Base-by-base conservation (phyloP, 2,797 vertebrate genomes). In the Acrocephalus scirpaceus region DNA sequence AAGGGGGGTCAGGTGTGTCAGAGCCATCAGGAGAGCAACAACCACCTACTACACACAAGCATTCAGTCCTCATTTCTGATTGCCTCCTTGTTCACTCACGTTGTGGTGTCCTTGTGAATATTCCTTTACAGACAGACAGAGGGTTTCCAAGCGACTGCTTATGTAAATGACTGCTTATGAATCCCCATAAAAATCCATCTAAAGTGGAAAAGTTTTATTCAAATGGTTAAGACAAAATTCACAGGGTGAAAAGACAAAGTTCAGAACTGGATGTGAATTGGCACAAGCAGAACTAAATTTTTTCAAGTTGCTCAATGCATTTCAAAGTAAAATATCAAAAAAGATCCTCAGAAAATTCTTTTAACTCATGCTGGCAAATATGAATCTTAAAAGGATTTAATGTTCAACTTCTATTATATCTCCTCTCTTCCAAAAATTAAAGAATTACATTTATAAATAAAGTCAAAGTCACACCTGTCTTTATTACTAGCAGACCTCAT, bases 391-490 rank as follows among this genome's bases (percentile, higher is more conserved):
- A 50, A n/a, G 9, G 7, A 57, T 56, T 66, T 84, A 30, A 65
- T 84, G 12, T 60, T 70, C 26, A 34, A 11, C 23, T 67, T 86
- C 44, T 82, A 5, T 7, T 61, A 21, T 66, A 30, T 45, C 9
- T 80, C 5, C 0, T 40, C 17, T 72, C 42, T 66, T 30, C 25
- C 40, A 4, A 61, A 60, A 90, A 25, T 61, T 48, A 38, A 83
- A 80, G 3, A 60, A 70, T 45, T 77, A 2, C 3, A 7, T 72
- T 84, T 84, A 45, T 69, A 57, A 57, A 45, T 69, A 45, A 67
- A 67, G 38, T 64, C 3, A 5, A 75, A 72, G 5, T 61, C 42
- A 38, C 6, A 60, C 4, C 5, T 0, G 0, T 30, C 23, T 82
- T 75, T 79, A 54, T 58, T 58, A 32, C 58, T 47, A 72, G 15